Evolutionary conservation across 2,888 invertebrate species (phyloP).

Genomic region (Standfussiana lucernea): DNA sequence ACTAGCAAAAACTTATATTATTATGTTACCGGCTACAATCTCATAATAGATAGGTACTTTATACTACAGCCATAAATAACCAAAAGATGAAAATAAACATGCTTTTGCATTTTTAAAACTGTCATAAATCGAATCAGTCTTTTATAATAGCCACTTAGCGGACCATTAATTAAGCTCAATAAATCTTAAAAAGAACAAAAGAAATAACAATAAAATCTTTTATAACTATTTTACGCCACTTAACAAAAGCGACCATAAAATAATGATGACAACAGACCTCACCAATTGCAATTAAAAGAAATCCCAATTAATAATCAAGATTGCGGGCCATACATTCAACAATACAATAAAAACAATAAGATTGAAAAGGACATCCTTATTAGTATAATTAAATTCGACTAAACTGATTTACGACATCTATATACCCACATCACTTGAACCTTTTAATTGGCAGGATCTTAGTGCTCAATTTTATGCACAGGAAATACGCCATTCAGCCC

Average conservation of each 20-base stretch:
- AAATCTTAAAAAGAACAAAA: constrained; percentile 36
- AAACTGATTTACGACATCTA: constrained; percentile 81
- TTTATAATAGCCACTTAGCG: constrained; percentile 8
- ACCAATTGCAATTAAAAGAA: constrained; percentile 64
- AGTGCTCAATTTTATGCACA: constrained; percentile 74
- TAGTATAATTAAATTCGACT: constrained; percentile 82
- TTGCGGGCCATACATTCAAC: constrained; percentile 65
- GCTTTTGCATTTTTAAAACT: not conserved
- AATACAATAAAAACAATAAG: constrained; percentile 72
- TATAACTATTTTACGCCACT: constrained; percentile 47
- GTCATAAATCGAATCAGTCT: constrained; percentile 6
- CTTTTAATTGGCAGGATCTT: constrained; percentile 84
- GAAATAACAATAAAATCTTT: constrained; percentile 31
- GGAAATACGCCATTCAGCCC: constrained; percentile 85
- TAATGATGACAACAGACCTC: constrained; percentile 40
- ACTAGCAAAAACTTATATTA: not conserved
- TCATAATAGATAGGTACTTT: not conserved
- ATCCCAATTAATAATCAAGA: constrained; percentile 66
- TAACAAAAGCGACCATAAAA: constrained; percentile 46
- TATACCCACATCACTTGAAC: constrained; percentile 83
- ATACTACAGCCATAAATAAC: not conserved
- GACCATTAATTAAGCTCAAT: constrained; percentile 21
- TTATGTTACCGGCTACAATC: not conserved
- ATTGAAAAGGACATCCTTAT: constrained; percentile 82
- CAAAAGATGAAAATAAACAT: constrained; percentile 1